A percentile compares a stretch with the other conserved stretches of the same genome.
These are phyloP conservation scores for Corella eumyota DNA, from an alignment of 23 tunicate genomes.

Conservation along the genomic window DNA sequence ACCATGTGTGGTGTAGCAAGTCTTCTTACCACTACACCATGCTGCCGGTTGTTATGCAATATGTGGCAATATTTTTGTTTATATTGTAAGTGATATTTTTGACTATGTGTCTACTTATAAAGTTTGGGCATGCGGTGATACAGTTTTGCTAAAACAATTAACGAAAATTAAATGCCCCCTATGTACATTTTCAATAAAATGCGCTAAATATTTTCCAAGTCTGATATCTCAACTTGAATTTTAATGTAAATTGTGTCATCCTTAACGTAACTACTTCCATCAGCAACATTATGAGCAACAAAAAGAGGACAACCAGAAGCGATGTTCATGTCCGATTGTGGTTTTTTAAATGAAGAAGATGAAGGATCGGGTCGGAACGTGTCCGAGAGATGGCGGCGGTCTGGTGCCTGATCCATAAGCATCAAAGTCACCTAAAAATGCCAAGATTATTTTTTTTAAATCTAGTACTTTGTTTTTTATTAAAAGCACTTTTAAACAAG, in stretches of 20 bases:
- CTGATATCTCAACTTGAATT: conserved; percentile 58
- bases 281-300: conserved; percentile 71
- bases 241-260: conserved; percentile 64
- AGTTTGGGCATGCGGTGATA: too few species aligned
- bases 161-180: too few species aligned
- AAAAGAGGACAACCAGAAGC: conserved; percentile 94
- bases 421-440: conserved; percentile 73
- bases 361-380: conserved; percentile 94
- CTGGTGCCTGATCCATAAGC: conserved; percentile 69
- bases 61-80: too few species aligned
- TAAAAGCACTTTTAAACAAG: too few species aligned
- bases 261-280: conserved; percentile 61
- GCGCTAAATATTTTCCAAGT: conserved; percentile 55
- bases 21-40: too few species aligned
- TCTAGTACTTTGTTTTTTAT: too few species aligned
- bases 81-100: too few species aligned
- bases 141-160: too few species aligned
- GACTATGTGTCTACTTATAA: too few species aligned
- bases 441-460: not conserved
- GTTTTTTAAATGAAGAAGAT: conserved; percentile 74
- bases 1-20: too few species aligned
- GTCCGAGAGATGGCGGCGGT: conserved; percentile 74
- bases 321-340: conserved; percentile 90
- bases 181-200: too few species aligned
- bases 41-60: too few species aligned